Conservation (phyloP, 2,888 invertebrate species). For the Himalopsyche tibetana region DNA sequence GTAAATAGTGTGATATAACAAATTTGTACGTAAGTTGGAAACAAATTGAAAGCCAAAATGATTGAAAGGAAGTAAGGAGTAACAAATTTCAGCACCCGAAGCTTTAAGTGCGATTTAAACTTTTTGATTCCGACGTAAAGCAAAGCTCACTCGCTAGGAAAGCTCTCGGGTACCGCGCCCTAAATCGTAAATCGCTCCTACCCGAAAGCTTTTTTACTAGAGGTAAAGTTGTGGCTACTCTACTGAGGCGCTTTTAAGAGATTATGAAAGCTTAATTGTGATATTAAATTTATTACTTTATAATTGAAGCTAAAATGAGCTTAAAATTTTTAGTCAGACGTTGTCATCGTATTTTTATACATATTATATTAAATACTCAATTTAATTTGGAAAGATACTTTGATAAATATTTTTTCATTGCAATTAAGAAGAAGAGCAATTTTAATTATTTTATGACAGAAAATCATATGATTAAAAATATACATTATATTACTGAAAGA, state of each 20-base stretch:
- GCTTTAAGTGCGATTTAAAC: slow-evolving; percentile 20
- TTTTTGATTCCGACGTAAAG: slow-evolving; percentile 12
- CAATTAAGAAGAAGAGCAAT: no score
- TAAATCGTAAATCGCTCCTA: background rate
- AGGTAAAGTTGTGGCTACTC: background rate
- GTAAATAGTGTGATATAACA: no score
- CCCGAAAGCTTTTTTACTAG: background rate
- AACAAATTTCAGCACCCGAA: background rate
- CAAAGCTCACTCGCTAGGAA: slow-evolving; percentile 1
- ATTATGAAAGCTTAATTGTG: background rate
- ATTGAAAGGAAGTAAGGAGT: slow-evolving; percentile 7
- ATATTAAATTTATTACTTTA: background rate
- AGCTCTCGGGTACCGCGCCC: slow-evolving; percentile 17
- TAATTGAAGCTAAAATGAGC: background rate
- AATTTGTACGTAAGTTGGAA: background rate
- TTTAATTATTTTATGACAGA: no score
- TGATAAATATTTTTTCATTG: no score
- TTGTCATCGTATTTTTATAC: background rate
- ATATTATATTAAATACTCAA: no score
- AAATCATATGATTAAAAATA: no score
- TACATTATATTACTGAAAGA: no score
- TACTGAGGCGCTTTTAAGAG: background rate
- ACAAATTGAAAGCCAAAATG: background rate
- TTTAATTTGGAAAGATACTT: no score
- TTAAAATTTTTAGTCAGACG: background rate